A percentile compares a stretch with the other conserved stretches of the same genome.
phyloP scores from a whole-genome alignment of 2,113 vertebrate genomes.

The Camelus bactrianus region DNA sequence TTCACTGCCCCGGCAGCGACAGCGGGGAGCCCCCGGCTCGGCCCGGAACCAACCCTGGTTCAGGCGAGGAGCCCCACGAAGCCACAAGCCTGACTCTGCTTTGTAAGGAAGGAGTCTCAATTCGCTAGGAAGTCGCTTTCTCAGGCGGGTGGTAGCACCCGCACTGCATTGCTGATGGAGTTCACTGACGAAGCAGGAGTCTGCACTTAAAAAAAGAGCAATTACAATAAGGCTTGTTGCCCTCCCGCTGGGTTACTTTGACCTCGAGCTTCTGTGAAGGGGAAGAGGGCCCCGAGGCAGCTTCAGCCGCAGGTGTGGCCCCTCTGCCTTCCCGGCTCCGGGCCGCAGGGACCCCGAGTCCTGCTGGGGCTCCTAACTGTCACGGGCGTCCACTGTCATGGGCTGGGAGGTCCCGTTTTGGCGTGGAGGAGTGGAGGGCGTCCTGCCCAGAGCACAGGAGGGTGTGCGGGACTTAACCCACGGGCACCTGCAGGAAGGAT shows the following conservation, averaged over 20 bases:
- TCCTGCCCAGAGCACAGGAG: neutral
- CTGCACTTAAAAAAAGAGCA: neutral
- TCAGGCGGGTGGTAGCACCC: neutral
- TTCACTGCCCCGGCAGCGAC: neutral
- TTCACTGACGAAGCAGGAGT: neutral
- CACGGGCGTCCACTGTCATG: accelerated
- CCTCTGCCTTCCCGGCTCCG: accelerated
- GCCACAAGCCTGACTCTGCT: neutral
- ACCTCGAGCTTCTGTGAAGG: neutral
- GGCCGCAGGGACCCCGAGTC: neutral
- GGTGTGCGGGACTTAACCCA: neutral
- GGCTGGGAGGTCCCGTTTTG: neutral
- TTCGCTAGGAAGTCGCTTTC: neutral
- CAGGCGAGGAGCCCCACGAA: neutral
- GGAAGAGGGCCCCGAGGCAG: too few species aligned
- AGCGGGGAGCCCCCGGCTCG: accelerated
- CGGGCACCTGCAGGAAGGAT: neutral
- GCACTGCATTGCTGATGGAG: neutral
- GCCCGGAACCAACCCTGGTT: neutral
- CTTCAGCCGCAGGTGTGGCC: accelerated
- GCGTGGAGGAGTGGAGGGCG: neutral
- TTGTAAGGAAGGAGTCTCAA: neutral
- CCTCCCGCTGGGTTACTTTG: neutral
- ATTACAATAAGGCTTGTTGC: neutral
- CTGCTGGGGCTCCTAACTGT: neutral